Evolutionary conservation across 2,113 vertebrate genomes (phyloP).

Genomic region (Ammodytes dubius): DNA sequence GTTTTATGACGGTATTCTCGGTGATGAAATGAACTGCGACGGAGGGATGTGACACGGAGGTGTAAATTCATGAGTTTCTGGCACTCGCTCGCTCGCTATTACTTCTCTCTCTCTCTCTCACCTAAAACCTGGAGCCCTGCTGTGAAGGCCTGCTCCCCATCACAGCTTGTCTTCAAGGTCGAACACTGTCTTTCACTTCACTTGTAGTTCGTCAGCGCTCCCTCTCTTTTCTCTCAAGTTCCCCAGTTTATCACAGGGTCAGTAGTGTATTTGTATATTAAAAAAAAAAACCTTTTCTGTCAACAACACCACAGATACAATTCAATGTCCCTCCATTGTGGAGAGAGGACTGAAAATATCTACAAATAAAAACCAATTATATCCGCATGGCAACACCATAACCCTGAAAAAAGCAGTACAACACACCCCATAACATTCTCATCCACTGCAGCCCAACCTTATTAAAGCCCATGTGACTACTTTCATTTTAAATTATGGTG

Average conservation of each 20-base stretch:
- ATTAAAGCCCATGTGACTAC: not conserved
- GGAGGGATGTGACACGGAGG: conserved; percentile 59
- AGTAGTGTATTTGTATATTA: conserved; percentile 3
- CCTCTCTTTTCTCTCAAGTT: conserved; percentile 8
- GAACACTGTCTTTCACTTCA: conserved; percentile 19
- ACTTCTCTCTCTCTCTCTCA: conserved; percentile 3
- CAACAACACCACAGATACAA: not conserved
- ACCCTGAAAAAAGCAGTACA: not conserved
- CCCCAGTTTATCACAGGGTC: conserved; percentile 14
- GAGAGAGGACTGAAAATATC: not conserved
- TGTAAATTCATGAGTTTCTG: conserved; percentile 60
- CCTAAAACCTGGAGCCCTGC: conserved; percentile 39
- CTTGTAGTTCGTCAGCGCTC: not conserved
- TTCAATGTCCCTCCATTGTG: not conserved
- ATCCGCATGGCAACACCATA: not conserved
- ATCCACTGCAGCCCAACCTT: not conserved
- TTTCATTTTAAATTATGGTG: not conserved
- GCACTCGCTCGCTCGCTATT: not conserved
- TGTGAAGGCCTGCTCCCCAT: conserved; percentile 36
- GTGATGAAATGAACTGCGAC: conserved; percentile 65
- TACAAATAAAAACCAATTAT: not conserved
- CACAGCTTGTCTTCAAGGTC: conserved; percentile 60
- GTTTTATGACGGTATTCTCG: conserved; percentile 66
- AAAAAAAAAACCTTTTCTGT: conserved; percentile 2
- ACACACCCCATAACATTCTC: not conserved